A percentile compares a stretch with the other conserved stretches of the same genome.
phyloP scores from a whole-genome alignment of 2,888 invertebrate species.

The Drosophila nigricruria region DNA sequence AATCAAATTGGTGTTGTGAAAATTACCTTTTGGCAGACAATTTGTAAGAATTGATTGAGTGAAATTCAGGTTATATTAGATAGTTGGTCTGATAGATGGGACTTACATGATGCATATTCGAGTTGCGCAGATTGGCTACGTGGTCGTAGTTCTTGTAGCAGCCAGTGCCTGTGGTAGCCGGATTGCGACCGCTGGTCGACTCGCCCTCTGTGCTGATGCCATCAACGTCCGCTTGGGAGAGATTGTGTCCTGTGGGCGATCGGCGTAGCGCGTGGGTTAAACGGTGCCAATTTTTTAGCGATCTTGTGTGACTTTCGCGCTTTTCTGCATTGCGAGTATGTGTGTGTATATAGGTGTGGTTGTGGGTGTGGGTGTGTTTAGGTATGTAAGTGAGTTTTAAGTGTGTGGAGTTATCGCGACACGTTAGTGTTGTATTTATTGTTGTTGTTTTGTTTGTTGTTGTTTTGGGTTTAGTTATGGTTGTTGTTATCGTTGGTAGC shows the following conservation, averaged over 20 bases:
- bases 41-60: not conserved
- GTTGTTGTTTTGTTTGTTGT: slow-evolving; percentile 27
- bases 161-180: slow-evolving; percentile 90
- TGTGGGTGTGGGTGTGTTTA: slow-evolving; percentile 32
- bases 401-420: slow-evolving; percentile 27
- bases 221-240: slow-evolving; percentile 95
- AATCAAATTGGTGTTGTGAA: not conserved
- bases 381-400: slow-evolving; percentile 24
- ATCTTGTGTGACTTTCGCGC: slow-evolving; percentile 85
- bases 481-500: slow-evolving; percentile 50
- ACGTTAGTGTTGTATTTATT: slow-evolving; percentile 35
- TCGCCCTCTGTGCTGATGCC: slow-evolving; percentile 91
- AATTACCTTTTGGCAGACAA: slow-evolving; percentile 5
- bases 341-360: slow-evolving; percentile 24
- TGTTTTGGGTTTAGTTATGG: slow-evolving; percentile 30
- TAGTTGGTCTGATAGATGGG: not conserved
- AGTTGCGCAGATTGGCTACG: slow-evolving; percentile 85
- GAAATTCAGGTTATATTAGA: not conserved
- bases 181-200: slow-evolving; percentile 87
- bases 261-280: slow-evolving; percentile 86
- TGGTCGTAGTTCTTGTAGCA: slow-evolving; percentile 93
- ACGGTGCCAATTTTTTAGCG: slow-evolving; percentile 86
- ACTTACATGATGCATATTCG: slow-evolving; percentile 84
- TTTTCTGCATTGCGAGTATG: slow-evolving; percentile 80
- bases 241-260: slow-evolving; percentile 92